Base-by-base conservation (phyloP, 1,140 invertebrate species). In the Drosophila cardini region DNA sequence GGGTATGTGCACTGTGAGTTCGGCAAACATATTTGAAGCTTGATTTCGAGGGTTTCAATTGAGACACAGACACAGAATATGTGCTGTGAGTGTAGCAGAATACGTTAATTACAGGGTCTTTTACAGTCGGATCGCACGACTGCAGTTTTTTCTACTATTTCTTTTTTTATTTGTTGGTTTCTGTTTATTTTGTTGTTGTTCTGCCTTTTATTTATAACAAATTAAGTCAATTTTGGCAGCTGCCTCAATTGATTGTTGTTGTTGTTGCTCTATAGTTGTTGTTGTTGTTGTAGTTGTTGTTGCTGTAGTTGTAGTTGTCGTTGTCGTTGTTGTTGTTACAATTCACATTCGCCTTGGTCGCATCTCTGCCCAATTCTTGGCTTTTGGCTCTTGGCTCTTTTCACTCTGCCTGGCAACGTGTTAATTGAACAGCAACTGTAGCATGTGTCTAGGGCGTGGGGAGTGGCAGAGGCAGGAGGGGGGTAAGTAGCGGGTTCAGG, bases 361-460 rank as follows among this genome's bases (percentile, higher is more conserved):
- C 48, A 15, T 40, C 45, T 40, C 38, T 67, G 71, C 21, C 68
- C 34, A 32, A 15, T 15, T 38, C 1, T 60, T 61, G 32, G 55
- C 64, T 53, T n/a, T 56, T 9, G 53, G 57, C 57, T 63, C 76
- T 52, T 34, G 50, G 45, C 61, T 61, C 56, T 53, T 34, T 9
- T 18, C 38, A 48, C 18, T 30, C 21, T 18, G 50, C 9, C n/a
- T 30, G 40, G 18, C 53, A 57, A 53, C 52, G 81, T 81, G 81
- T 80, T 85, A 85, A 85, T 85, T 85, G 81, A 85, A 85, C 85
- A 75, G 80, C 77, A 85, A 85, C 64, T 60, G 32, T 45, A 76
- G 56, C 80, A 72, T 58, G 72, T 67, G 64, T 50, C 50, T 40
- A 36, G 55, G 43, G 40, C 11, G 18, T 10, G 38, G 2, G 34